Conservation (phyloP, 2,888 invertebrate species). For the Catocala nupta region DNA sequence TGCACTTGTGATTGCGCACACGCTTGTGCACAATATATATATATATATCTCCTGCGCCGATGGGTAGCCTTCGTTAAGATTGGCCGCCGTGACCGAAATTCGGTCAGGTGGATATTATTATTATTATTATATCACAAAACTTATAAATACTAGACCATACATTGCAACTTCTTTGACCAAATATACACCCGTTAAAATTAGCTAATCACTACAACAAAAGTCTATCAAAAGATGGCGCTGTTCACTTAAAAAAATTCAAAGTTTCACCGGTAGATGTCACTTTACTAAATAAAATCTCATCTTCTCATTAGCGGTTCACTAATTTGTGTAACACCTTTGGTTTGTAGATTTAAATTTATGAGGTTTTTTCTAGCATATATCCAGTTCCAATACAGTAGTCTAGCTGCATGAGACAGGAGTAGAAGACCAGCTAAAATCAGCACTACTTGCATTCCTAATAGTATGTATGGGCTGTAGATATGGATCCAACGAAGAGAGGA, state of each 20-base stretch:
- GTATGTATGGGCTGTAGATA: slow-evolving; percentile 49
- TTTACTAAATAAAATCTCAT: neutral
- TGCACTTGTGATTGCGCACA: no score
- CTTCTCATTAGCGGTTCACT: slow-evolving; percentile 35
- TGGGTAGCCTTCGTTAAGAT: no score
- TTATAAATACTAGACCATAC: no score
- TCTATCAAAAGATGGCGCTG: no score
- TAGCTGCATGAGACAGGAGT: slow-evolving; percentile 32
- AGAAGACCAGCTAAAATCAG: slow-evolving; percentile 26
- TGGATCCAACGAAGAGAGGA: slow-evolving; percentile 48
- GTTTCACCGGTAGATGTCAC: neutral
- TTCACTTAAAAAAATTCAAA: neutral
- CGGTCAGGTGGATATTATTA: no score
- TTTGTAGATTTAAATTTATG: slow-evolving; percentile 7
- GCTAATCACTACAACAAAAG: no score
- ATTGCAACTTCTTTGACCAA: no score
- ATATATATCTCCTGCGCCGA: no score
- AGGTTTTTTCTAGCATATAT: slow-evolving; percentile 27
- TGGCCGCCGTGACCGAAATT: no score
- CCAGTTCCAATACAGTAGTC: slow-evolving; percentile 36
- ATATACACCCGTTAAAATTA: no score
- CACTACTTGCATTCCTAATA: slow-evolving; percentile 44
- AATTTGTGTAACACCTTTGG: slow-evolving; percentile 16
- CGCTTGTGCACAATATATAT: no score
- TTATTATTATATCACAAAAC: no score